A percentile compares a stretch with the other conserved stretches of the same genome.
phyloP scores from a whole-genome alignment of 2,888 invertebrate genomes.

The Lasioglossum vierecki region DNA sequence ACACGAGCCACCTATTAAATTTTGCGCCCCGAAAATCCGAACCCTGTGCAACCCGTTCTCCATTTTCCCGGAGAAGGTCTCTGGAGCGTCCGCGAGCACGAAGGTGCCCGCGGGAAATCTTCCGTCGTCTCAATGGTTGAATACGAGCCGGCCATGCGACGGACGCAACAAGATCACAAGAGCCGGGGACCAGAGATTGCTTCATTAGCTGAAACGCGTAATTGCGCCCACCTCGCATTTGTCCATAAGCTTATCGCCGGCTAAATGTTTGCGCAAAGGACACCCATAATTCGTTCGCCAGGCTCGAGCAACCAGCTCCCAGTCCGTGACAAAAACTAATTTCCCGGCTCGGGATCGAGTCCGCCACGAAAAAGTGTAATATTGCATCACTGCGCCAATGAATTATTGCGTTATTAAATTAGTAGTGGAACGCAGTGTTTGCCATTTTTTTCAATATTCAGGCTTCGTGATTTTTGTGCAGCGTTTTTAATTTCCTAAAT shows the following conservation, averaged over 20 bases:
- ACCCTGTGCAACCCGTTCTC: neutral
- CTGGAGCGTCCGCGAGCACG: slow-evolving; percentile 33
- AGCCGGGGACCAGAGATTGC: slow-evolving; percentile 65
- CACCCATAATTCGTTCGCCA: neutral
- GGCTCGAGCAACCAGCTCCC: neutral
- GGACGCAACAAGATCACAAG: slow-evolving; percentile 66
- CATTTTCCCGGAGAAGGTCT: neutral
- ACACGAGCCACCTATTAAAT: slow-evolving; percentile 63
- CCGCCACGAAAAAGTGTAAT: neutral
- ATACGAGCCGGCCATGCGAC: slow-evolving; percentile 42
- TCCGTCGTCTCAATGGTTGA: slow-evolving; percentile 66
- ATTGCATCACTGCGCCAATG: neutral
- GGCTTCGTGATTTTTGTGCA: neutral
- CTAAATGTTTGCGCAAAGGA: slow-evolving; percentile 53
- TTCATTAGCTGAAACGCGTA: slow-evolving; percentile 71
- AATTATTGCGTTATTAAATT: neutral
- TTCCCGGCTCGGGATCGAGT: neutral
- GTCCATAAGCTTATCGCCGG: slow-evolving; percentile 51
- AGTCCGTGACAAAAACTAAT: neutral
- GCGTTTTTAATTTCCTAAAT: no score
- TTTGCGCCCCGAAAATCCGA: slow-evolving; percentile 61
- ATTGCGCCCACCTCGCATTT: slow-evolving; percentile 58
- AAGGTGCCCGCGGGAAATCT: slow-evolving; percentile 71
- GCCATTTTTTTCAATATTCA: neutral
- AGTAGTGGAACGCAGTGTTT: neutral